These are phyloP conservation scores for Actinostola sp. DNA, from an alignment of 92 coral and sea anemone species.

Conservation along the genomic window DNA sequence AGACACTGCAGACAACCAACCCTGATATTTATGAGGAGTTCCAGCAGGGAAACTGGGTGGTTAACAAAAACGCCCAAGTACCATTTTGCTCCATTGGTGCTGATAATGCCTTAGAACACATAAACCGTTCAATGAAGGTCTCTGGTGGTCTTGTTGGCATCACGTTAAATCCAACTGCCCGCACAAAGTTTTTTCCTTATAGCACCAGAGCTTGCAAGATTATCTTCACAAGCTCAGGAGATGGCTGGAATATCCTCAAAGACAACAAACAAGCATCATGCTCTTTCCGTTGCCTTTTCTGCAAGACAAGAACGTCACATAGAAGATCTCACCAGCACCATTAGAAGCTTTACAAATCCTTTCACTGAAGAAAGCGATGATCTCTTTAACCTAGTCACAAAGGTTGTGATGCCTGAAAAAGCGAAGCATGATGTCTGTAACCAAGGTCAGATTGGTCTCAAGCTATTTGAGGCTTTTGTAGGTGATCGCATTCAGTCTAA, in stretches of 20 bases:
- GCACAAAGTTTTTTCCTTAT: constrained; percentile 52
- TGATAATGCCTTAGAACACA: constrained; percentile 43
- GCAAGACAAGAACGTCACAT: constrained; percentile 16
- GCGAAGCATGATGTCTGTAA: constrained; percentile 29
- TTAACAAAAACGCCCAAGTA: constrained; percentile 50
- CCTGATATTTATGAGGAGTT: constrained; percentile 50
- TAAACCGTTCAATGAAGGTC: constrained; percentile 60
- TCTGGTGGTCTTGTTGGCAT: constrained; percentile 53
- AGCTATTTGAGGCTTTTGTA: constrained; percentile 9
- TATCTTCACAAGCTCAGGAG: constrained; percentile 47
- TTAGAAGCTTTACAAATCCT: constrained; percentile 20
- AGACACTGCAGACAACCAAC: constrained; percentile 6
- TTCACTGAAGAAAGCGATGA: constrained; percentile 24
- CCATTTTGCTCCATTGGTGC: constrained; percentile 42
- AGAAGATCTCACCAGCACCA: not conserved
- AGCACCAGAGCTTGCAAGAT: constrained; percentile 49
- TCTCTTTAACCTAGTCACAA: constrained; percentile 31
- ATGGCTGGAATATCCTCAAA: constrained; percentile 18
- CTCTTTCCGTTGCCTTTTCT: not conserved
- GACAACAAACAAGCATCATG: constrained; percentile 3
- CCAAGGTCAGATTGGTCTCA: constrained; percentile 18
- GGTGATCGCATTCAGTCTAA: constrained; percentile 14
- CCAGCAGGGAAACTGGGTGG: constrained; percentile 60
- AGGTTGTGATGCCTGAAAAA: constrained; percentile 34
- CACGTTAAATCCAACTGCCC: constrained; percentile 54